Base-by-base conservation (phyloP, 1,140 invertebrate genomes). In the Leguminivora glycinivorella region DNA sequence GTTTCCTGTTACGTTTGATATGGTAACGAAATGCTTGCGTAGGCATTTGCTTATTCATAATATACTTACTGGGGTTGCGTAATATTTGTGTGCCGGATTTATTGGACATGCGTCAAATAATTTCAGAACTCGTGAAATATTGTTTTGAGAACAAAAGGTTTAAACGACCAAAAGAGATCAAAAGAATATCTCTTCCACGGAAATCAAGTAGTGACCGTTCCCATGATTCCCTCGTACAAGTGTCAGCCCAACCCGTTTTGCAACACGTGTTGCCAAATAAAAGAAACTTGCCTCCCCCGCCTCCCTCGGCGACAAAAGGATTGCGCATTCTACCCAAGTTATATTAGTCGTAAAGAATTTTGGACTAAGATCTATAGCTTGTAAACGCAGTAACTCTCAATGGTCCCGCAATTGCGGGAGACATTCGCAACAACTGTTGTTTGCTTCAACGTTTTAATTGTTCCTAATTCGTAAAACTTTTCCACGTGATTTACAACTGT, bases 371-470 rank as follows among this genome's bases (percentile, higher is more conserved):
- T 84, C 83, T 89, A 91, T 91, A 82, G 83, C 75, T 85, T 83
- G 83, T 84, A 87, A 91, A 89, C 83, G 75, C 77, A 82, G 85
- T 90, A 88, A 88, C 82, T 90, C 84, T 81, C 84, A 89, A 89
- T 87, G 81, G 82, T 84, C 83, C 82, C 84, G 86, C 86, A 85
- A 84, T 91, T 87, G 85, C 81, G 79, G 83, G 76, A 83, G 84
- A 89, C 87, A 90, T 90, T 90, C 74, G 83, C 82, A 89, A 89
- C 89, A 91, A 90, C 87, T 91, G 88, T 87, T 91, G 88, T 90
- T 52, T 89, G 86, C 81, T 84, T 82, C 83, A 77, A 85, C 84
- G 84, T 88, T 91, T 90, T 91, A 91, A 91, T 90, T 91, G 89
- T 91, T 88, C 80, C 82, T 90, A 90, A 91, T 90, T 89, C 83